Evolutionary conservation across 2,888 invertebrate genomes (phyloP).

Genomic region (Gari tellinella): DNA sequence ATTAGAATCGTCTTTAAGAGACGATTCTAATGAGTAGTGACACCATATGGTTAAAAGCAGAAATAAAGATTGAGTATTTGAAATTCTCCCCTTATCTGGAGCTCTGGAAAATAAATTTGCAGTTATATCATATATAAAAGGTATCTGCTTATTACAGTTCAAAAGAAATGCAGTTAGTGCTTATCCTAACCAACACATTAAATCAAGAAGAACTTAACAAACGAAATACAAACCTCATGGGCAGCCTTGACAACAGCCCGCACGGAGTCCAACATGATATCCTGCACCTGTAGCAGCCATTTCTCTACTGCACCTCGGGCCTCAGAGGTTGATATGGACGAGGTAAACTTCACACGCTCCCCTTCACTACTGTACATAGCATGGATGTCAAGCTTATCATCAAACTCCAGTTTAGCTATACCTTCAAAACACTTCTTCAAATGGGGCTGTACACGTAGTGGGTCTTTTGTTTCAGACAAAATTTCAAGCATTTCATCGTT

Average conservation of each 20-base stretch:
- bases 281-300: slow-evolving; percentile 93
- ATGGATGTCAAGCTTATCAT: slow-evolving; percentile 93
- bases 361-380: slow-evolving; percentile 93
- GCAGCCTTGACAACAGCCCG: slow-evolving; percentile 88
- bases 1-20: no score
- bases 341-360: slow-evolving; percentile 90
- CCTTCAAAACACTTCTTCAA: slow-evolving; percentile 87
- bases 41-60: no score
- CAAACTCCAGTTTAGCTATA: slow-evolving; percentile 93
- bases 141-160: no score
- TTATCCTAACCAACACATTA: no score
- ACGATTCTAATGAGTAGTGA: no score
- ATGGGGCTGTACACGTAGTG: slow-evolving; percentile 84
- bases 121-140: no score
- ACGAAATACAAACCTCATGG: slow-evolving; percentile 81
- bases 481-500: slow-evolving; percentile 85
- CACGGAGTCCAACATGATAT: slow-evolving; percentile 91
- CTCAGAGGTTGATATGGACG: slow-evolving; percentile 92
- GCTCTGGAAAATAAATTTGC: no score
- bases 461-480: slow-evolving; percentile 85
- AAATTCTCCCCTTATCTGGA: no score
- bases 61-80: no score
- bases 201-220: no score
- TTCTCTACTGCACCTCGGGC: slow-evolving; percentile 93
- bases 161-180: no score